Conservation (phyloP, 2,113 vertebrate genomes). For the Steatornis caripensis region DNA sequence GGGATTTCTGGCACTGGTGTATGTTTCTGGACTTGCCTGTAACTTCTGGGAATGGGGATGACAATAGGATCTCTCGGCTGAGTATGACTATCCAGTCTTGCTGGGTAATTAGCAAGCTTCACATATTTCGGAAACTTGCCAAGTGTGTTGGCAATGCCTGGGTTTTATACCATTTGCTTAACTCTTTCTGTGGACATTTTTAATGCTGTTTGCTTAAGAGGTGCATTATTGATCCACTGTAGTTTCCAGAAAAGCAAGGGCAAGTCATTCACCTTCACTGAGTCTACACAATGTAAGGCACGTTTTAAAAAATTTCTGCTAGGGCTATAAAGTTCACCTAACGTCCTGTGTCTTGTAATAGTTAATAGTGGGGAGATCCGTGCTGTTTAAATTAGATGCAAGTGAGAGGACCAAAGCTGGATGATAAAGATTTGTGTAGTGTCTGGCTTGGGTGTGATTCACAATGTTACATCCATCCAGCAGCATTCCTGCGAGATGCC, state of each 20-base stretch:
- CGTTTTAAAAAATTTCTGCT: neutral
- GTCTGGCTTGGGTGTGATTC: neutral
- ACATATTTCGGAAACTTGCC: neutral
- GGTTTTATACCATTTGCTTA: neutral
- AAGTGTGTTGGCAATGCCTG: neutral
- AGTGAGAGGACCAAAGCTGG: neutral
- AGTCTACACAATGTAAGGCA: neutral
- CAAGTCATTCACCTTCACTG: neutral
- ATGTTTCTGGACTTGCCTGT: neutral
- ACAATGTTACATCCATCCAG: neutral
- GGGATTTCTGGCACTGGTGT: neutral
- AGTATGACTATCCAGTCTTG: neutral
- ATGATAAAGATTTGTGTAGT: neutral
- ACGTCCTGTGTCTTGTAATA: neutral
- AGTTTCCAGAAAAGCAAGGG: neutral
- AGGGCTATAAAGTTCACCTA: neutral
- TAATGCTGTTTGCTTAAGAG: neutral
- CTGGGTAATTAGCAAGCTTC: neutral
- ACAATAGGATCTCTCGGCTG: neutral
- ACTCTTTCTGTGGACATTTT: neutral
- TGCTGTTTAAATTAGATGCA: neutral
- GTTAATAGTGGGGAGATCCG: neutral
- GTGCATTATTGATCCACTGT: neutral
- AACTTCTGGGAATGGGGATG: neutral
- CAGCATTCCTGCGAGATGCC: neutral